Conservation (phyloP, 2,797 vertebrate genomes). For the Hemibagrus guttatus region DNA sequence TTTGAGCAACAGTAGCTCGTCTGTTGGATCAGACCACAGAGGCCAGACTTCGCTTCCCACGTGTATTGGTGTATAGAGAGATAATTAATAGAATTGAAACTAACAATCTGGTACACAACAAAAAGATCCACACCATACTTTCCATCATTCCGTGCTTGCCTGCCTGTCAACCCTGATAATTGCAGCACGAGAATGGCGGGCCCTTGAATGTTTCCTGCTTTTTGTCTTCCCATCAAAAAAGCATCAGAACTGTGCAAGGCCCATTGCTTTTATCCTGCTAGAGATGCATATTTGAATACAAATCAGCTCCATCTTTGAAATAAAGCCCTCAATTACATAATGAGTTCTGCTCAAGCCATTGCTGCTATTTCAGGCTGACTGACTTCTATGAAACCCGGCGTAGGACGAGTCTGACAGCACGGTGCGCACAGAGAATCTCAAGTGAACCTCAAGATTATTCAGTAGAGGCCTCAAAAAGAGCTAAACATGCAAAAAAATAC, state of each 20-base stretch:
- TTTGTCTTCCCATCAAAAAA: constrained; percentile 29
- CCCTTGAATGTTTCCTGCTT: constrained; percentile 21
- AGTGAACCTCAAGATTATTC: constrained; percentile 32
- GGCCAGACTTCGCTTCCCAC: too few relatives aligned
- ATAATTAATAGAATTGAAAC: too few relatives aligned
- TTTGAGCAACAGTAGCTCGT: too few relatives aligned
- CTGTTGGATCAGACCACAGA: too few relatives aligned
- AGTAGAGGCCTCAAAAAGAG: constrained; percentile 15
- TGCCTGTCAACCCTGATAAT: neutral
- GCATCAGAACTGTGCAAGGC: constrained; percentile 33
- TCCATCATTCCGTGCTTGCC: neutral
- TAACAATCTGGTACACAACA: neutral
- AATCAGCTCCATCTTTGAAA: constrained; percentile 53
- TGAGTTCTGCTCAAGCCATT: constrained; percentile 55
- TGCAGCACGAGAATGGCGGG: constrained; percentile 6
- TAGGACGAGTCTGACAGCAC: constrained; percentile 43
- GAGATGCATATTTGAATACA: constrained; percentile 42
- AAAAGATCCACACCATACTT: neutral
- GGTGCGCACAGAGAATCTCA: constrained; percentile 40
- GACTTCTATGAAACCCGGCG: constrained; percentile 42
- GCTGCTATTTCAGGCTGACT: constrained; percentile 55
- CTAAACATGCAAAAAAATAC: neutral
- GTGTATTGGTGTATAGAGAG: too few relatives aligned
- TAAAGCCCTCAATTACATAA: constrained; percentile 63
- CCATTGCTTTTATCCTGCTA: constrained; percentile 49